Evolutionary conservation across 2,113 vertebrate genomes (phyloP).

Genomic region (Poeciliopsis retropinna): DNA sequence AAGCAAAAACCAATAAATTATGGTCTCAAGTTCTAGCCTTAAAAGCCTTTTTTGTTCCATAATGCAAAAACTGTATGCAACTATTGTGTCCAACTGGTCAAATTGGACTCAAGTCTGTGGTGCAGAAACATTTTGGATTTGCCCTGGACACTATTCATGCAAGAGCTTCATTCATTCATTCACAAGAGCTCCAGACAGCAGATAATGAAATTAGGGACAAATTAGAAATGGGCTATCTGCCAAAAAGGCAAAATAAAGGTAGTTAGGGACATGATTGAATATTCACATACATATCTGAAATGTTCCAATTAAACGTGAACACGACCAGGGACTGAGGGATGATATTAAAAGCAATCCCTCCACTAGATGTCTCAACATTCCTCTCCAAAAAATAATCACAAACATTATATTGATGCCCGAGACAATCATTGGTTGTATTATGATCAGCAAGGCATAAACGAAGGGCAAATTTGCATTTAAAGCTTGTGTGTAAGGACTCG

Average conservation of each 20-base stretch:
- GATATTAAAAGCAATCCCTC: too few species aligned
- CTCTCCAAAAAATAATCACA: background rate
- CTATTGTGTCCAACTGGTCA: too few species aligned
- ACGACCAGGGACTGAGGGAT: too few species aligned
- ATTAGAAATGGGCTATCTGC: too few species aligned
- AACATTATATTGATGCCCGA: background rate
- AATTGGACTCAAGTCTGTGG: background rate
- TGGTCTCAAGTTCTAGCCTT: too few species aligned
- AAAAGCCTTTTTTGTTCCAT: too few species aligned
- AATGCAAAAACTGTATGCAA: too few species aligned
- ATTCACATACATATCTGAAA: background rate
- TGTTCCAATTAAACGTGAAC: background rate
- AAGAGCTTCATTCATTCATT: too few species aligned
- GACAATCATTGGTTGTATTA: background rate
- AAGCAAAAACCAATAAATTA: background rate
- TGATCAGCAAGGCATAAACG: background rate
- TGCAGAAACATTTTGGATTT: background rate
- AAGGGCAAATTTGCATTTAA: background rate
- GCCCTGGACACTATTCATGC: background rate
- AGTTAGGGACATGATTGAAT: background rate
- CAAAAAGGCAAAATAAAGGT: background rate
- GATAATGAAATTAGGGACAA: background rate
- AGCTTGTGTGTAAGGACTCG: conserved; percentile 6
- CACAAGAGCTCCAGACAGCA: background rate
- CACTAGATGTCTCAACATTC: too few species aligned